phyloP scores from a whole-genome alignment of 2,888 invertebrate genomes.

The Blastobasis lacticolella region DNA sequence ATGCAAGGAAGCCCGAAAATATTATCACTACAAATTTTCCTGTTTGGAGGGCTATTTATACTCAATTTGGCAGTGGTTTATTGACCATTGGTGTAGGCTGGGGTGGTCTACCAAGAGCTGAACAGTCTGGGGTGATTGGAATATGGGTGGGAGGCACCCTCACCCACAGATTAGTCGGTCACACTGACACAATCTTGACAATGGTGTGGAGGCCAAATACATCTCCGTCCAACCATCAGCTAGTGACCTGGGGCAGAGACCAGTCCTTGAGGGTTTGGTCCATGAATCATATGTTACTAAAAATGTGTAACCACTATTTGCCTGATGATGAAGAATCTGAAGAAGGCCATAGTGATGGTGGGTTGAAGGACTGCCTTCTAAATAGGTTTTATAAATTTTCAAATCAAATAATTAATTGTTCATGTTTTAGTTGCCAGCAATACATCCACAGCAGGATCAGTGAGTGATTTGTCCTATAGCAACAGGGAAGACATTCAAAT shows the following conservation, averaged over 20 bases:
- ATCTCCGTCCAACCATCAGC: slow-evolving; percentile 81
- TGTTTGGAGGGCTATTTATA: slow-evolving; percentile 94
- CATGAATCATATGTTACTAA: slow-evolving; percentile 88
- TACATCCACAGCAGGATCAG: slow-evolving; percentile 56
- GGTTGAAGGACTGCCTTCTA: slow-evolving; percentile 18
- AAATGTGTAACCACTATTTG: slow-evolving; percentile 79
- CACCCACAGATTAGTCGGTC: slow-evolving; percentile 94
- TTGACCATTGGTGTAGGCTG: slow-evolving; percentile 95
- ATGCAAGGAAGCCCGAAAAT: slow-evolving; percentile 88
- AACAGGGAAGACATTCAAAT: slow-evolving; percentile 53
- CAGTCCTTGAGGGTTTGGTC: slow-evolving; percentile 93
- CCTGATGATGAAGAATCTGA: slow-evolving; percentile 77
- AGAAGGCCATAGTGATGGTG: slow-evolving; percentile 67
- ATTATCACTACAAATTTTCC: slow-evolving; percentile 89
- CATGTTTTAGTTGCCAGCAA: slow-evolving; percentile 51
- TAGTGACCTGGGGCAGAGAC: slow-evolving; percentile 97
- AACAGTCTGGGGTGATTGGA: slow-evolving; percentile 78
- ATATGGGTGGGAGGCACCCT: slow-evolving; percentile 76
- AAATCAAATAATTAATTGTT: too few species aligned
- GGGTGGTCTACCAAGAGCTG: slow-evolving; percentile 83
- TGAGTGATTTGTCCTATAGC: slow-evolving; percentile 49
- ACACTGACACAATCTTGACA: slow-evolving; percentile 94
- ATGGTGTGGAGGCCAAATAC: slow-evolving; percentile 92
- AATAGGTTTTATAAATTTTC: too few species aligned
- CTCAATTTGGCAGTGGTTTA: slow-evolving; percentile 94